phyloP scores from a whole-genome alignment of 2,113 vertebrate genomes.

The Ptyas mucosa region DNA sequence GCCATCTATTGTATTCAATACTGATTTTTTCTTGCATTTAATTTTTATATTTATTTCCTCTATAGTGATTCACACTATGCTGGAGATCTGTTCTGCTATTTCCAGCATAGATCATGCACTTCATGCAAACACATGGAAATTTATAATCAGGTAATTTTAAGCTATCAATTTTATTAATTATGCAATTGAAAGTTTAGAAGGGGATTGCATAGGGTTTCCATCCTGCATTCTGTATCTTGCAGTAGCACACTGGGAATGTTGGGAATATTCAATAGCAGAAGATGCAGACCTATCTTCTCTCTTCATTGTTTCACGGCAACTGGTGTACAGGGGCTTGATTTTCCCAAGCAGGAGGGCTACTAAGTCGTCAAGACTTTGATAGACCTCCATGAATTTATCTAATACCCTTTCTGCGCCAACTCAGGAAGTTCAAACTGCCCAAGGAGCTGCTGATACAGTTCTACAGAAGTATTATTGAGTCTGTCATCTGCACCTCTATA shows the following conservation, averaged over 20 bases:
- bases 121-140: slow-evolving; percentile 97
- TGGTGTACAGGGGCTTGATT: not conserved
- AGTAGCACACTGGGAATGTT: not conserved
- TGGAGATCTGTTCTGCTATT: slow-evolving; percentile 90
- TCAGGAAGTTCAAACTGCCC: no score
- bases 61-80: slow-evolving; percentile 87
- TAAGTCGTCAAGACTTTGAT: not conserved
- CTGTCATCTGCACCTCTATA: no score
- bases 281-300: not conserved
- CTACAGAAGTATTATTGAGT: no score
- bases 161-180: not conserved
- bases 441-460: no score
- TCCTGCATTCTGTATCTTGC: not conserved
- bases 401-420: not conserved
- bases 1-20: not conserved
- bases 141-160: slow-evolving; percentile 88
- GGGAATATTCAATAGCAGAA: not conserved
- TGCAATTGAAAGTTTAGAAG: not conserved
- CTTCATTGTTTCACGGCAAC: not conserved
- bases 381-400: not conserved
- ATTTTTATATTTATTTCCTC: slow-evolving; percentile 24
- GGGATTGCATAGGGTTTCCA: not conserved
- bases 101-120: slow-evolving; percentile 90
- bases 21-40: slow-evolving; percentile 7
- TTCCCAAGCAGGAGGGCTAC: not conserved